These are phyloP conservation scores for Protaetia brevitarsis DNA, from an alignment of 1,140 invertebrate genomes.

Conservation along the genomic window DNA sequence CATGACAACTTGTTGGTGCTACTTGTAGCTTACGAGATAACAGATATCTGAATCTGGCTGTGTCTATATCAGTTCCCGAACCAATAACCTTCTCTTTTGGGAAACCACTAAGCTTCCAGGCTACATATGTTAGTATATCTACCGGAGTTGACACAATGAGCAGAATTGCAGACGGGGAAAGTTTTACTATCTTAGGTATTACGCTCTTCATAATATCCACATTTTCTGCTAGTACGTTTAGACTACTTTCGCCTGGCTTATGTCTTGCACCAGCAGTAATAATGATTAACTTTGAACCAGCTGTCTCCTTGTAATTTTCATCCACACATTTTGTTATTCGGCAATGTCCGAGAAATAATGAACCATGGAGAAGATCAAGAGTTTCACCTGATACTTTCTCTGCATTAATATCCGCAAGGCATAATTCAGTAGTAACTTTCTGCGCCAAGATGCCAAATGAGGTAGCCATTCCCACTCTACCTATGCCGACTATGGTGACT, in stretches of 20 bases:
- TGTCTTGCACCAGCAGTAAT: conserved; percentile 87
- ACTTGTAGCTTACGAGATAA: conserved; percentile 77
- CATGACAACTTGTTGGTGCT: conserved; percentile 78
- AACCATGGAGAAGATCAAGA: conserved; percentile 85
- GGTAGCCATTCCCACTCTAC: conserved; percentile 6
- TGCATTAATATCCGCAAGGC: conserved; percentile 72
- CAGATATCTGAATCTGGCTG: conserved; percentile 84
- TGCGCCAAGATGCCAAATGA: conserved; percentile 42
- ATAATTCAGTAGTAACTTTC: conserved; percentile 77
- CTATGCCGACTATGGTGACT: conserved; percentile 5
- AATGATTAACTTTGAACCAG: conserved; percentile 78
- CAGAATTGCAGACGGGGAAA: conserved; percentile 81
- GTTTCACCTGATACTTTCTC: conserved; percentile 86
- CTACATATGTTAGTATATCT: conserved; percentile 87
- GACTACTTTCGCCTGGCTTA: conserved; percentile 79
- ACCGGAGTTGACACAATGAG: conserved; percentile 89
- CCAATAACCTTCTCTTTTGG: conserved; percentile 84
- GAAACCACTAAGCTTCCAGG: conserved; percentile 87
- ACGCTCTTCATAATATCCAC: conserved; percentile 85
- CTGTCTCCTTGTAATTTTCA: conserved; percentile 71
- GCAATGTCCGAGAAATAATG: conserved; percentile 75
- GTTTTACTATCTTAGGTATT: conserved; percentile 75
- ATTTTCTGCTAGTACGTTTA: conserved; percentile 83
- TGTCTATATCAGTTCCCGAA: conserved; percentile 88
- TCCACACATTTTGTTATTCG: conserved; percentile 59